Percentiles rank a stretch among this genome's conserved stretches.
Conservation (phyloP, 2,888 invertebrate species). For the Chouioia cunea region DNA sequence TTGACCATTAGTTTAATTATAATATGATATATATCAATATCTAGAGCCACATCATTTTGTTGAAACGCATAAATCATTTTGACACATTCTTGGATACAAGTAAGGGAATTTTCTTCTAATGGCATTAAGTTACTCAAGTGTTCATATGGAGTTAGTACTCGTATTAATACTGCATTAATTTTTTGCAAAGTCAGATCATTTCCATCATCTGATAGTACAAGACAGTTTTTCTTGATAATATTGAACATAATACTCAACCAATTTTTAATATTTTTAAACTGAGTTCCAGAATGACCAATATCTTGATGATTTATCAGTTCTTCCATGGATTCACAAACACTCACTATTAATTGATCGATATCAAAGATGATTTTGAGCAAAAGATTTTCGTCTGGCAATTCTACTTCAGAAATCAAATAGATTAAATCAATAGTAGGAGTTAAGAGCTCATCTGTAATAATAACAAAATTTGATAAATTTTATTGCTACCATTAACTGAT, state of each 20-base stretch:
- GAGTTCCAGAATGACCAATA: conserved; percentile 43
- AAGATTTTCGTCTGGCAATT: conserved; percentile 47
- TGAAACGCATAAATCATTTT: conserved; percentile 57
- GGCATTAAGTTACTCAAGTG: conserved; percentile 53
- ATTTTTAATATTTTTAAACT: conserved; percentile 54
- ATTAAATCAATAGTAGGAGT: conserved; percentile 56
- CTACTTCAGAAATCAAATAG: conserved; percentile 52
- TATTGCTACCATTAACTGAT: neutral
- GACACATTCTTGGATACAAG: conserved; percentile 57
- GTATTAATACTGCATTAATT: conserved; percentile 51
- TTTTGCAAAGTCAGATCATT: conserved; percentile 48
- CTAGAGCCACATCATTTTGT: conserved; percentile 49
- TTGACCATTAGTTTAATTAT: conserved; percentile 54
- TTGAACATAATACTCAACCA: conserved; percentile 56
- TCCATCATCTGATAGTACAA: conserved; percentile 39
- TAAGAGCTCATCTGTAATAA: conserved; percentile 56
- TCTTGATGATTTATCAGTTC: conserved; percentile 53
- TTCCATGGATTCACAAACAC: conserved; percentile 55
- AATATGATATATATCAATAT: conserved; percentile 46
- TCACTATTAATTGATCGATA: conserved; percentile 51
- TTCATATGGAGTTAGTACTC: conserved; percentile 55
- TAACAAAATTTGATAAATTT: conserved; percentile 14
- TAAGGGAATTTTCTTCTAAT: conserved; percentile 53
- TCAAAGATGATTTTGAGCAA: conserved; percentile 53
- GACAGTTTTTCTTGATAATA: conserved; percentile 49